Percentiles rank a stretch among this genome's conserved stretches.
These are phyloP conservation scores for Sesia apiformis DNA, from an alignment of 2,888 invertebrate genomes.

Conservation along the genomic window DNA sequence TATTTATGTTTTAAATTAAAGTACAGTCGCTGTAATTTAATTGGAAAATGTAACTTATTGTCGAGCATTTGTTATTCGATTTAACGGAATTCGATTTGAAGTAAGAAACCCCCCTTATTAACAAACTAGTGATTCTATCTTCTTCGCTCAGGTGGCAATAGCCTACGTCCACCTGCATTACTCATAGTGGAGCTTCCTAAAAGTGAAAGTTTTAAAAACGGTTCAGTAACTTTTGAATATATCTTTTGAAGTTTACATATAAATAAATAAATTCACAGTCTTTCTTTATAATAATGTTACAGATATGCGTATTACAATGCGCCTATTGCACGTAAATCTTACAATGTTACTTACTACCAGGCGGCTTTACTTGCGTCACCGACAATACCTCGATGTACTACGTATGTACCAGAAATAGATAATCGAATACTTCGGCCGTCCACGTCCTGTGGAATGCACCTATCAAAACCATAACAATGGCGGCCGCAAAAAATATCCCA, in stretches of 20 bases:
- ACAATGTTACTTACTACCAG: too few species aligned
- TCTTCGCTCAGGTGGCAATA: neutral
- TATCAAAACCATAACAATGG: slow-evolving; percentile 63
- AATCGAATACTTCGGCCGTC: slow-evolving; percentile 16
- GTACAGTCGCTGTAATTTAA: too few species aligned
- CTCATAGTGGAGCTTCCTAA: neutral
- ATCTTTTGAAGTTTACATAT: neutral
- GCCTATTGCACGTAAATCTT: too few species aligned
- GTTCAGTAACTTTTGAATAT: neutral
- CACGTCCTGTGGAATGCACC: slow-evolving; percentile 58
- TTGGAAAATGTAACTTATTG: too few species aligned
- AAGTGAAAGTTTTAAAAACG: neutral
- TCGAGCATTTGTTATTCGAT: too few species aligned
- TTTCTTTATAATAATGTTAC: neutral
- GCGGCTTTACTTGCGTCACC: too few species aligned
- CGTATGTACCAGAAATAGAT: neutral
- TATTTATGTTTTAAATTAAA: too few species aligned
- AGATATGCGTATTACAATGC: too few species aligned
- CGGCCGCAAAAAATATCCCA: slow-evolving; percentile 59
- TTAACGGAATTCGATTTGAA: too few species aligned
- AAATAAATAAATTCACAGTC: neutral
- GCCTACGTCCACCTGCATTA: neutral
- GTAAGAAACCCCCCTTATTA: too few species aligned
- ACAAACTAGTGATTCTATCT: too few species aligned
- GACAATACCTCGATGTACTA: neutral